A percentile compares a stretch with the other conserved stretches of the same genome.
Conservation (phyloP, 1,140 invertebrate species). For the Cyphomyrmex costatus region DNA sequence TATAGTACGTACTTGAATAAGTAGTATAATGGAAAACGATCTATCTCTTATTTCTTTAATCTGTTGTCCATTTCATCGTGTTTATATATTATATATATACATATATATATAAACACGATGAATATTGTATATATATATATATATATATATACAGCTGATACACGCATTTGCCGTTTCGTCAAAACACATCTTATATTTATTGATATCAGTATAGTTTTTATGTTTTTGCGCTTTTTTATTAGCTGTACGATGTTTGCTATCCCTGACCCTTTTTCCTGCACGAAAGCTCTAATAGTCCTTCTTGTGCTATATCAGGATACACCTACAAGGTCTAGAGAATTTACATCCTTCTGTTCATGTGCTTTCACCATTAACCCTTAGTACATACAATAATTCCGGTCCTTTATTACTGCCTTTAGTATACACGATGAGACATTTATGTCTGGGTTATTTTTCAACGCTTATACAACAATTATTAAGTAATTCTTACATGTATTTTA, state of each 20-base stretch:
- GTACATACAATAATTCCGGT: too few relatives aligned
- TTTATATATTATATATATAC: not conserved
- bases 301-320: slow-evolving; percentile 36
- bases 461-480: too few relatives aligned
- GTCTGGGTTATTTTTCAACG: too few relatives aligned
- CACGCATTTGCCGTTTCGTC: not conserved
- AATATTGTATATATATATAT: too few relatives aligned
- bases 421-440: too few relatives aligned
- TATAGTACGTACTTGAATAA: not conserved
- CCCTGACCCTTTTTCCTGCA: slow-evolving; percentile 67
- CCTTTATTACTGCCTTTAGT: too few relatives aligned
- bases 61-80: not conserved
- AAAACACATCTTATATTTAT: slow-evolving; percentile 24
- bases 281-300: slow-evolving; percentile 24
- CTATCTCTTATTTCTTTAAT: not conserved
- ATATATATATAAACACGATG: too few relatives aligned
- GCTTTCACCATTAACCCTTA: not conserved
- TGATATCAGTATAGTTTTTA: slow-evolving; percentile 26
- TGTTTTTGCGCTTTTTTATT: slow-evolving; percentile 59
- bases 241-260: slow-evolving; percentile 27
- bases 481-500: too few relatives aligned
- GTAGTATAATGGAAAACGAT: not conserved
- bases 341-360: not conserved
- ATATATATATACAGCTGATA: not conserved
- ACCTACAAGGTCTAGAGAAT: slow-evolving; percentile 33